Base-by-base conservation (phyloP, 2,888 invertebrate genomes). In the Chromoteleia sp. region DNA sequence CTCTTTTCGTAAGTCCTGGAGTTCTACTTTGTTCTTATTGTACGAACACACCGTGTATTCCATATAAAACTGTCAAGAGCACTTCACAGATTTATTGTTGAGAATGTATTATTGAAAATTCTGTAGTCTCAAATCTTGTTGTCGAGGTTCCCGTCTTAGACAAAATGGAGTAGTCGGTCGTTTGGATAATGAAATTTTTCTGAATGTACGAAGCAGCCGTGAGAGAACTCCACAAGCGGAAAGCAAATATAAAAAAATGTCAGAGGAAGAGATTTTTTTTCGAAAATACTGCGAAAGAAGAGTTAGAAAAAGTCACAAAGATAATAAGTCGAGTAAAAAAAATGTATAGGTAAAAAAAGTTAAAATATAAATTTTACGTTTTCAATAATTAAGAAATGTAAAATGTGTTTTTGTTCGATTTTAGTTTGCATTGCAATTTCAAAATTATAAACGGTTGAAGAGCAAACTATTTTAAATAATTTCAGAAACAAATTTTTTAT, bases 71-170 rank as follows among this genome's bases (percentile, higher is more conserved):
- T 80, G 36, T 63, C 61, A 73, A 73, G 52, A 67, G 73, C 61
- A 65, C 59, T 59, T 67, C 59, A 39, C 61, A 56, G 48, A 73
- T 74, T 80, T 73, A 45, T 50, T 54, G 54, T 73, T 41, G 61
- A 52, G 41, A 33, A 58, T 67, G 67, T 73, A 56, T 73, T 67
- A 78, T 78, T 67, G 56, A 73, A 73, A 71, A 78, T 71, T 70
- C 33, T 71, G 30, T 19, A 54, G 29, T 48, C 70, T 58, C 6
- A 21, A 71, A 45, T 71, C 61, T 71, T 70, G 25, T 63, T 68
- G 59, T 39, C 54, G 30, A 48, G 77, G 58, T 61, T 59, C 29
- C 29, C 41, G 17, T 45, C 48, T 45, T 48, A 48, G 39, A 56
- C 45, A 65, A 74, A 65, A 73, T 48, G 61, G 56, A 45, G 25